Evolutionary conservation across 2,888 invertebrate species (phyloP).

Genomic region (Orthosia gracilis): DNA sequence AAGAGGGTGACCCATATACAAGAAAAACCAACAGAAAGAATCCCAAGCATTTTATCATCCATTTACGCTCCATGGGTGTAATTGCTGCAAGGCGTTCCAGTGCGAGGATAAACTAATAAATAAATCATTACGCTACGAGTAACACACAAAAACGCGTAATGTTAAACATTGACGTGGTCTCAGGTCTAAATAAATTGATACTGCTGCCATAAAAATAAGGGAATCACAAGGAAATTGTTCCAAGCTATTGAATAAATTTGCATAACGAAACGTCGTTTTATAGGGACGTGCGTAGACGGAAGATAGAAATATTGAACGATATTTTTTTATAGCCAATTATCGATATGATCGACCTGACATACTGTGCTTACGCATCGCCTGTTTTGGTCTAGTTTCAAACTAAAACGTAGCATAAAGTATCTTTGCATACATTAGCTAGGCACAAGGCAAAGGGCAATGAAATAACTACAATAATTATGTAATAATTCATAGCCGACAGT

Average conservation of each 20-base stretch:
- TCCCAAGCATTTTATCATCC: conserved; percentile 24
- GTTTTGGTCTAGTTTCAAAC: background rate
- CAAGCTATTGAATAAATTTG: conserved; percentile 67
- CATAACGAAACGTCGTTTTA: conserved; percentile 38
- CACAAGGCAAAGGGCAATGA: too few species aligned
- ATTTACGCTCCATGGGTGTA: too few species aligned
- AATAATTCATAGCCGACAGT: too few species aligned
- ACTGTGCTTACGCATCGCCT: background rate
- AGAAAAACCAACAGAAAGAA: conserved; percentile 26
- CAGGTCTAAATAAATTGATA: conserved; percentile 59
- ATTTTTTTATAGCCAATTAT: background rate
- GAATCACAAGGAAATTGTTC: conserved; percentile 55
- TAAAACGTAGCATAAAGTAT: background rate
- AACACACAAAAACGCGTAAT: conserved; percentile 15
- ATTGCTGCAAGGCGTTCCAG: too few species aligned
- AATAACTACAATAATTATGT: too few species aligned
- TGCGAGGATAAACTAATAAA: too few species aligned
- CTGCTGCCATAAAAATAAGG: conserved; percentile 56
- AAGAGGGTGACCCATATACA: background rate
- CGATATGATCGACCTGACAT: background rate
- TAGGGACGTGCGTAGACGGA: conserved; percentile 5
- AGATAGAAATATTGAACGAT: background rate
- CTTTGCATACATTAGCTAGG: background rate
- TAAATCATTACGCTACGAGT: background rate
- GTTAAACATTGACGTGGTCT: conserved; percentile 18